Evolutionary conservation across 2,797 vertebrate species (phyloP), one percentile per base, ranked within the genome.

Genomic region (Aeoliscus strigatus): DNA sequence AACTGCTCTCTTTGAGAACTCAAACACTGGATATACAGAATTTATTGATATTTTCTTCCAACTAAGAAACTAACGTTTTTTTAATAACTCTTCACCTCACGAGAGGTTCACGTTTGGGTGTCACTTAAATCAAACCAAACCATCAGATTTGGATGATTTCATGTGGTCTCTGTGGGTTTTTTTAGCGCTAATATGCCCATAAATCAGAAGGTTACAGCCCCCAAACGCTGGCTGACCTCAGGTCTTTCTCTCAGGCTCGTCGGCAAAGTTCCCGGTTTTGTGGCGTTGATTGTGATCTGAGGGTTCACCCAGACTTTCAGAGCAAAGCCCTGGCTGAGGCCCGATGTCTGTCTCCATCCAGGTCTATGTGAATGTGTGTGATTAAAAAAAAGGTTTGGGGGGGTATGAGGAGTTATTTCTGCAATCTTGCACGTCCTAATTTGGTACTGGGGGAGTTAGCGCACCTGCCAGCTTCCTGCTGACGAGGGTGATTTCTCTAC

Each of bases 401-500:
- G 60, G 68, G 75, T 70, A 78, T 65, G 73, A 83, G 69, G 61
- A 78, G 78, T 72, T 60, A 40, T 85, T 89, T 86, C 78, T 87
- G 89, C 83, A 80, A 90, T 88, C 83, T 89, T 79, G 85, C 88
- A 87, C 81, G 86, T 89, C 88, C 80, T 91, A 87, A 91, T 89
- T 90, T 85, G 90, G 86, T 88, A 88, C 88, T 89, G 73, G 74
- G 88, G 89, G 91, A 92, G 90, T 88, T 86, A 90, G 86, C 89
- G 80, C 93, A 93, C 93, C 93, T 95, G 94, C 91, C 91, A 90
- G 80, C 75, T 87, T 81, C 52, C 78, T 93, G 92, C 93, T 95
- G 94, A 97, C 91, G 76, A 83, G 73, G 71, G 73, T 80, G 82
- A 86, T 91, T 93, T 93, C 71, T 79, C 81, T 72, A 80, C 72